Evolutionary conservation across 2,888 invertebrate species (phyloP), one percentile per base, ranked within the genome.

Genomic region (Patella ulyssiponensis): DNA sequence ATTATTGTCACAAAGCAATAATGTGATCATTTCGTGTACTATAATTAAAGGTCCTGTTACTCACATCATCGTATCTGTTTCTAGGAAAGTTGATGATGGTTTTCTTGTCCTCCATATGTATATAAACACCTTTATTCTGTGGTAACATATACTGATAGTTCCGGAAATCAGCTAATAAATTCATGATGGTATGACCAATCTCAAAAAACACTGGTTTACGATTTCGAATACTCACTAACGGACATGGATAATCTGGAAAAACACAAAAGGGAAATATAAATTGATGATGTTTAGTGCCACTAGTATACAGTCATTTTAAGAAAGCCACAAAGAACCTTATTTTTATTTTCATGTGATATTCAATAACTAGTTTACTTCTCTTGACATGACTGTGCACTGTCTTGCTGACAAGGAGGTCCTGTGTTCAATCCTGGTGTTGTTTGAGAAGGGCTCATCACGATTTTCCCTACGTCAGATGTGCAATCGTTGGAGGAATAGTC

Each of bases 181-280:
- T 96, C 92, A 97, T 96, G 80, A 97, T 96, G 14, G 96, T 96
- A 90, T 96, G 96, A 0, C 96, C 96, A 79, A 96, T 95, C 92
- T 96, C 96, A 53, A 94, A 95, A 90, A 95, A 97, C 7, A 96
- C 95, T 0, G 96, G 95, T 84, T 95, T 95, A 17, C 96, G 93
- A 88, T 94, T 94, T 44, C 96, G 93, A 23, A 95, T 94, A 23
- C 96, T 96, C 74, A 96, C 94, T 81, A 96, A 92, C 1, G 96
- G 96, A 88, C 95, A 95, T 0, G 96, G 96, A 92, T 97, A 97
- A 89, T 96, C 92, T 92, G 85, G 20, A 87, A 85, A n/a, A 44
- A 75, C 12, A 52, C 14, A 70, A 33, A 52, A 73, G 23, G 14
- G n/a, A 3, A 76, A 73, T 33, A 64, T 54, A 2, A 15, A 20